Evolutionary conservation across 1,140 invertebrate genomes (phyloP).

Genomic region (Cyclina sinensis): DNA sequence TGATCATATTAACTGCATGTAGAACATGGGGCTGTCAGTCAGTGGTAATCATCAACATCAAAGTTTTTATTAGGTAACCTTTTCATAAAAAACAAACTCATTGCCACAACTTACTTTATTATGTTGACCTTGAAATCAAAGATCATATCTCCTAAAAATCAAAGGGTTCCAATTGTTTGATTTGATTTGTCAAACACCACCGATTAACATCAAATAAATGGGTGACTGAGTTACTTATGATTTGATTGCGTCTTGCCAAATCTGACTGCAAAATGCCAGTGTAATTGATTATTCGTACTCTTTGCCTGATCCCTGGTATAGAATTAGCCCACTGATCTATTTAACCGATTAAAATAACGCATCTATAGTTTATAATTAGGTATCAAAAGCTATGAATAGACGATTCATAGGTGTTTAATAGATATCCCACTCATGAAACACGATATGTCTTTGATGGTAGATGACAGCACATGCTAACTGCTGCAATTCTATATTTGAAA

Average conservation of each 20-base stretch:
- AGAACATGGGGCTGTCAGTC: too few relatives aligned
- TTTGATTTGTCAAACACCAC: neutral
- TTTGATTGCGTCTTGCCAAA: conserved; percentile 1
- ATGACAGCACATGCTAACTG: neutral
- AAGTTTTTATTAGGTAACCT: neutral
- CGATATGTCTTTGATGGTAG: neutral
- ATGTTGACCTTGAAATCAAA: neutral
- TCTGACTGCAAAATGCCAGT: neutral
- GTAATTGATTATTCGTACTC: conserved; percentile 13
- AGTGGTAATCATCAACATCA: too few relatives aligned
- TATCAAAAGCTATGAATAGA: conserved; percentile 52
- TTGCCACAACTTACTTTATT: neutral
- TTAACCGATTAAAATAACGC: conserved; percentile 44
- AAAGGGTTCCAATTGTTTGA: neutral
- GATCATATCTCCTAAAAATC: neutral
- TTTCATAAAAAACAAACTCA: too few relatives aligned
- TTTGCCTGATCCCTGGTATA: conserved; percentile 2
- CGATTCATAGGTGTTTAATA: conserved; percentile 42
- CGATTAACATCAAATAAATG: neutral
- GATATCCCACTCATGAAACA: neutral
- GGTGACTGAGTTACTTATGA: neutral
- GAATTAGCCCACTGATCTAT: conserved; percentile 24
- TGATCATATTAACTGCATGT: too few relatives aligned
- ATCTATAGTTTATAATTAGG: conserved; percentile 48
- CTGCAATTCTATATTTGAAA: too few relatives aligned